Evolutionary conservation across 2,797 vertebrate genomes (phyloP), one percentile per base, ranked within the genome.

Genomic region (Anableps anableps): DNA sequence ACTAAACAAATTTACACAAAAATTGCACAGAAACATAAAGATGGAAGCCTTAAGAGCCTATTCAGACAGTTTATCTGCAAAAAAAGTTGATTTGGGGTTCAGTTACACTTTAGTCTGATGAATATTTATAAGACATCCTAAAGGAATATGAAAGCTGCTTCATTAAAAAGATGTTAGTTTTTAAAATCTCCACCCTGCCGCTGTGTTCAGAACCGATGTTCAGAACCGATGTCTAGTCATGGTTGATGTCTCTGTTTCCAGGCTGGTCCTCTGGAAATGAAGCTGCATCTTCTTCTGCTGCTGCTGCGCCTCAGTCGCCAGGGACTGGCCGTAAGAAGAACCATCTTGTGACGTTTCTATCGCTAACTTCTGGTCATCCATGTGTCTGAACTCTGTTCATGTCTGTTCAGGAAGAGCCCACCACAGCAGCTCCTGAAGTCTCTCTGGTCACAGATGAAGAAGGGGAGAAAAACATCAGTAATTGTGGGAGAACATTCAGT

Each of bases 251-350:
- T 78, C 29, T 79, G 5, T 77, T 29, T 94, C 31, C 89, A 95
- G 95, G 88, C 80, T 88, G 86, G 80, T 81, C 81, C 64, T 86
- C 78, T 78, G 82, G 90, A 93, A 64, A 95, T 95, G 95, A 93
- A 93, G 90, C 85, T 91, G 73, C 75, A 53, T 84, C 82, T 91
- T 85, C 83, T 93, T 72, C 91, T 94, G 72, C 80, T 94, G 76
- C 75, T 93, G 78, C 78, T 94, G n/a, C 94, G 81, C 83, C 77
- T 91, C 79, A 92, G 88, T 82, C 66, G 64, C 74, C 80, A n/a
- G 77, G 93, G 90, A 84, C 78, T 89, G 79, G 78, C 85, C 62
- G 95, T 96, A 93, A 95, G 93, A 78, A 74, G 23, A 78, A 48
- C 41, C 76, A 47, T 6, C 0, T 14, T 31, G 6, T 21, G 23